These are phyloP conservation scores for Tylochromis polylepis DNA, from an alignment of 2,113 vertebrate species.

Conservation along the genomic window DNA sequence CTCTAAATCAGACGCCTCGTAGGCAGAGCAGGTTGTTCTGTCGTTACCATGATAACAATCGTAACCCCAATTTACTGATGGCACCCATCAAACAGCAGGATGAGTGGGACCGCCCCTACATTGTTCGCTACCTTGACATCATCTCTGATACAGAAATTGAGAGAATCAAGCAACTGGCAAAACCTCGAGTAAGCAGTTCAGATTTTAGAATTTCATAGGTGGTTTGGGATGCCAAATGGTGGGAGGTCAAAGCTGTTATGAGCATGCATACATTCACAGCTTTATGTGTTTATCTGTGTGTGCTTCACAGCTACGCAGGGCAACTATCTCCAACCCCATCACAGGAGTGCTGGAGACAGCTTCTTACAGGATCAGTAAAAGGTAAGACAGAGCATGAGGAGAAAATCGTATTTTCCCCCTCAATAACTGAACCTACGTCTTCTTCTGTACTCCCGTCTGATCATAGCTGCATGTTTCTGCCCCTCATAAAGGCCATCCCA, in stretches of 20 bases:
- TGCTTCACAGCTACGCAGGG: conserved; percentile 99
- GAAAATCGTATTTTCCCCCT: neutral
- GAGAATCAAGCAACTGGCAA: conserved; percentile 88
- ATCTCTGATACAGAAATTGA: conserved; percentile 90
- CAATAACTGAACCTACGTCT: neutral
- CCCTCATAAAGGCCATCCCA: neutral
- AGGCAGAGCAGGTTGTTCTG: conserved; percentile 90
- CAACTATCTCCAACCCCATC: conserved; percentile 99
- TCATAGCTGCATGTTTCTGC: neutral
- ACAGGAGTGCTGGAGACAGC: conserved; percentile 99
- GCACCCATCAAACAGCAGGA: conserved; percentile 89
- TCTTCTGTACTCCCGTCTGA: neutral
- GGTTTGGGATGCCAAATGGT: neutral
- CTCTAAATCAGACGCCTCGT: conserved; percentile 77
- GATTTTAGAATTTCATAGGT: neutral
- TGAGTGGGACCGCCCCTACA: conserved; percentile 92
- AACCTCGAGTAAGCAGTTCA: conserved; percentile 83
- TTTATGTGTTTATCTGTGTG: conserved; percentile 67
- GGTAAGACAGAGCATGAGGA: conserved; percentile 78
- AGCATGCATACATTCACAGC: conserved; percentile 1
- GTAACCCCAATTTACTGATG: conserved; percentile 80
- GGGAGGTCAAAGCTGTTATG: neutral
- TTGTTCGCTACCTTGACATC: conserved; percentile 90
- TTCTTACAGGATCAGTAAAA: conserved; percentile 99
- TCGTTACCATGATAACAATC: conserved; percentile 85